Percentiles rank a stretch among this genome's conserved stretches.
Conservation (phyloP, 2,888 invertebrate genomes). For the Synergus laeviventris region DNA sequence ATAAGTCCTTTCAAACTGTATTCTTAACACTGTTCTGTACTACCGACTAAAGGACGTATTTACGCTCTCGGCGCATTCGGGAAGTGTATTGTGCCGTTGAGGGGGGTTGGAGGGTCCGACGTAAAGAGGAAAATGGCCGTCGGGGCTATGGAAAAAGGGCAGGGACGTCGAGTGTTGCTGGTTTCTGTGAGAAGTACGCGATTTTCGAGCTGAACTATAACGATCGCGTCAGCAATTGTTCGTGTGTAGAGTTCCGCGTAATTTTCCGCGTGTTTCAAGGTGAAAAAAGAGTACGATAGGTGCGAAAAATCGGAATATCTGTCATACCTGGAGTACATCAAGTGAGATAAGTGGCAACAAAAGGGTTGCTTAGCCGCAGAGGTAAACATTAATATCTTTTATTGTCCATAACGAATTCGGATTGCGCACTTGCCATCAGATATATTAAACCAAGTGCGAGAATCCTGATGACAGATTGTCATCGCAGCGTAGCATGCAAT, state of each 20-base stretch:
- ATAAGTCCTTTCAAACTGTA: neutral
- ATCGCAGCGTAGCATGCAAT: neutral
- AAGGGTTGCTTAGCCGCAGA: slow-evolving; percentile 65
- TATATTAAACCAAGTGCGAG: neutral
- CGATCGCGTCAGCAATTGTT: slow-evolving; percentile 42
- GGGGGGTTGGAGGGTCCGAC: slow-evolving; percentile 61
- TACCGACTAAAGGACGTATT: slow-evolving; percentile 34
- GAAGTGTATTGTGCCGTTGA: slow-evolving; percentile 52
- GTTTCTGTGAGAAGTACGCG: slow-evolving; percentile 50
- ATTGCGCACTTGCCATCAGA: neutral
- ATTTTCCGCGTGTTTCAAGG: slow-evolving; percentile 44
- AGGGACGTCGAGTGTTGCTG: slow-evolving; percentile 71
- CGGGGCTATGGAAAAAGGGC: slow-evolving; percentile 74
- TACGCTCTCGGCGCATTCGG: slow-evolving; percentile 51
- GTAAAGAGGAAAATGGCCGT: slow-evolving; percentile 74
- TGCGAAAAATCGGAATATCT: slow-evolving; percentile 47
- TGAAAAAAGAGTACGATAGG: slow-evolving; percentile 42
- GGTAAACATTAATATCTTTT: slow-evolving; percentile 67
- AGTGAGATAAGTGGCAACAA: slow-evolving; percentile 65
- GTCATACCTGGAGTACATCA: slow-evolving; percentile 64
- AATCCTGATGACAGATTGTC: slow-evolving; percentile 16
- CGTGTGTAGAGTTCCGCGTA: slow-evolving; percentile 39
- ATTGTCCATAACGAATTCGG: slow-evolving; percentile 12
- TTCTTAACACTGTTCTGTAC: neutral
- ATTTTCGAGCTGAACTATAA: slow-evolving; percentile 47